Base-by-base conservation (phyloP, 2,113 vertebrate genomes). In the Solenodon paradoxus region DNA sequence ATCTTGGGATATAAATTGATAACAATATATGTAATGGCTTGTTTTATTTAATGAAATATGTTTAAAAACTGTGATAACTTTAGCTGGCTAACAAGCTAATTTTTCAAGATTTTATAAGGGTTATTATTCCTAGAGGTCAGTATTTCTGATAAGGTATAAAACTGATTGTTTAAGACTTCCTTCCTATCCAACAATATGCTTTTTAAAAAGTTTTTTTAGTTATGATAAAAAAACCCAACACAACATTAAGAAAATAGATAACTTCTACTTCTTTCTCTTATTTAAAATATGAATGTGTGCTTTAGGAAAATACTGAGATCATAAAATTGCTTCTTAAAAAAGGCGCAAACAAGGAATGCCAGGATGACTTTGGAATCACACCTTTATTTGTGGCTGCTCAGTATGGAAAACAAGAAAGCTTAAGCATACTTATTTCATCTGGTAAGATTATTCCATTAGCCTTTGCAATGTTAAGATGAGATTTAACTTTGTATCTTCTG, bases 331-430 rank as follows among this genome's bases (percentile, higher is more conserved):
- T 99, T 47, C 98, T 98, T 35, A 90, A 92, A 2, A 96, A 98
- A 94, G 96, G 97, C 82, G 97, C 95, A 38, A 63, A 98, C 90
- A 98, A 98, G 90, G 98, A 99, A 96, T 97, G 96, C 9, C 81
- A 96, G 5, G 99, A 99, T 88, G 99, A 99, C 97, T 98, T 99
- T 96, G 97, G 95, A 80, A 98, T 99, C 92, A 98, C 98, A 3
- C 97, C 98, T 49, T 97, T 99, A 69, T 99, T 99, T 97, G 95
- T 99, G 97, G 98, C 99, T 89, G 98, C 98, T 49, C 98, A 99
- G 95, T 99, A 99, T 45, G 99, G 99, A 93, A 98, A 98, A 40
- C 82, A 94, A 74, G 97, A 98, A 17, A 99, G 98, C 53, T 98
- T 99, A 95, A 94, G 95, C n/a, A 94, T 98, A 32, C 98, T 99